These are phyloP conservation scores for Circaetus cinerascens DNA, from an alignment of 2,113 vertebrate genomes.

Conservation along the genomic window DNA sequence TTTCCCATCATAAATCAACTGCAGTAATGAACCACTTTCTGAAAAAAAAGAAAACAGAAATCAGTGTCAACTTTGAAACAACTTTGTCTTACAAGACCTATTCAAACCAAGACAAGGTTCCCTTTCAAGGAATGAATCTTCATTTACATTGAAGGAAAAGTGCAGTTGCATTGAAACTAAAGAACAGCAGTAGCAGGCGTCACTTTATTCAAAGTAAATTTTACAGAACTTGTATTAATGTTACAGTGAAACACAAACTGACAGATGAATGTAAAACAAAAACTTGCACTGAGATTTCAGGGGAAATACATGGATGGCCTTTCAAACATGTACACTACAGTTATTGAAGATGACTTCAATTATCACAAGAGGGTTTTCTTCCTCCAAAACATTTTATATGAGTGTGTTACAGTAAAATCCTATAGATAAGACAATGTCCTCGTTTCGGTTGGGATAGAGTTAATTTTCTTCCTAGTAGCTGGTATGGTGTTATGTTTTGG, in stretches of 20 bases:
- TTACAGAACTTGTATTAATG: not conserved
- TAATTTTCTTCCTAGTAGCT: too few relatives aligned
- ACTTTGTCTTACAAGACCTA: not conserved
- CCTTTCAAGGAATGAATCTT: not conserved
- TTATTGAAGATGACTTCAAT: not conserved
- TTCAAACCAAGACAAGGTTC: not conserved
- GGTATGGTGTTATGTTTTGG: too few relatives aligned
- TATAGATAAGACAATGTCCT: not conserved
- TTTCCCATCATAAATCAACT: slow-evolving; percentile 80
- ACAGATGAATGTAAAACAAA: not conserved
- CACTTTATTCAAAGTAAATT: not conserved
- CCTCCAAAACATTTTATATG: not conserved
- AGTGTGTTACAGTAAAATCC: not conserved
- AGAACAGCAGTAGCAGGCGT: not conserved
- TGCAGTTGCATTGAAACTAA: not conserved
- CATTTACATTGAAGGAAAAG: not conserved
- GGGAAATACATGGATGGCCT: not conserved
- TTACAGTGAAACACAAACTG: not conserved
- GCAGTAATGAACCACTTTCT: slow-evolving; percentile 81
- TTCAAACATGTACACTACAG: not conserved
- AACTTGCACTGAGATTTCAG: not conserved
- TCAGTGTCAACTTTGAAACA: not conserved
- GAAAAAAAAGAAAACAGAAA: not conserved
- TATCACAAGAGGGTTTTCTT: not conserved
- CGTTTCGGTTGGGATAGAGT: too few relatives aligned